Percentiles rank a stretch among this genome's conserved stretches.
Evolutionary conservation across 1,140 invertebrate species (phyloP).

Genomic region (Drosophila tani): DNA sequence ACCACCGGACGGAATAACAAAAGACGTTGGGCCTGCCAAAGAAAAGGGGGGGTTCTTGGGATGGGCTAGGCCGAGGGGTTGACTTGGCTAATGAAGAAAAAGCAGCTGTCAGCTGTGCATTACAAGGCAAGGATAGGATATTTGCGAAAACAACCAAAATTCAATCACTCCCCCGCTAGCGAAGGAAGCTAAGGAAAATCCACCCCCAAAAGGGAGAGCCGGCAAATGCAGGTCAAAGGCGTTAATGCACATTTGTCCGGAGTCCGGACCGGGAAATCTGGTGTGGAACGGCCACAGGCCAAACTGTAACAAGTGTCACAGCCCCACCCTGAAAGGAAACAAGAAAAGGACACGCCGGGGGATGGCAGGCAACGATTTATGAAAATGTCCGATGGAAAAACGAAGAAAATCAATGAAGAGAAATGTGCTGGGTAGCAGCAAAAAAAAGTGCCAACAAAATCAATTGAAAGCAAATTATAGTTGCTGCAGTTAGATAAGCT

Average conservation of each 20-base stretch:
- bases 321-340: constrained; percentile 20
- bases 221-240: constrained; percentile 76
- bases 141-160: constrained; percentile 53
- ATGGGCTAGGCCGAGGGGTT: constrained; percentile 51
- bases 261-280: constrained; percentile 42
- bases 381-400: constrained; percentile 59
- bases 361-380: constrained; percentile 70
- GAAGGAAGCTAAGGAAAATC: constrained; percentile 5
- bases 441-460: constrained; percentile 60
- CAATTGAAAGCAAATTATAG: constrained; percentile 84
- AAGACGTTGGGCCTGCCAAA: constrained; percentile 32
- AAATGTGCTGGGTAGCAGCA: constrained; percentile 58
- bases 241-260: constrained; percentile 80
- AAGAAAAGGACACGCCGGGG: constrained; percentile 35
- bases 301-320: constrained; percentile 74
- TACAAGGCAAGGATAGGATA: constrained; percentile 59
- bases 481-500: constrained; percentile 80
- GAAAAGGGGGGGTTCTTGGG: not conserved
- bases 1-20: constrained; percentile 73
- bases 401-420: constrained; percentile 72
- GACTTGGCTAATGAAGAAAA: constrained; percentile 83
- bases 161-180: constrained; percentile 49
- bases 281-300: constrained; percentile 8
- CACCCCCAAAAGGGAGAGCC: constrained; percentile 28
- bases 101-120: constrained; percentile 83